Base-by-base conservation (phyloP, 2,797 vertebrate species). In the Schizopygopsis pylzovi region DNA sequence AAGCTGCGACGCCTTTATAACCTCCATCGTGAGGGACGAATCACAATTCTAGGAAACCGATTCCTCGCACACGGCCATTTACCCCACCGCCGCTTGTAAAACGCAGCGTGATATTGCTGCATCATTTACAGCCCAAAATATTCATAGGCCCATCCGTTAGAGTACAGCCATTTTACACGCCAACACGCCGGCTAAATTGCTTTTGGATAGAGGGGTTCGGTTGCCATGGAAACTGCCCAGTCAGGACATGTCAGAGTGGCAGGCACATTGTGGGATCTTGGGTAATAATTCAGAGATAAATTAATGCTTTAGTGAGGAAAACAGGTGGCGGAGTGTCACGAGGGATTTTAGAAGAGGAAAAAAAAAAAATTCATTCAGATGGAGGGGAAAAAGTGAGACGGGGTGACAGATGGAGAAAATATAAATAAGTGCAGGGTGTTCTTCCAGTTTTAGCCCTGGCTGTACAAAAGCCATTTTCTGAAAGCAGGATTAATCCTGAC, bases 221-320 rank as follows among this genome's bases (percentile, higher is more conserved):
- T 95, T 94, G 87, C 93, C 91, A 92, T 79, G 76, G 93, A 83
- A 95, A 95, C 89, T 39, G 41, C 85, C 79, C 81, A 91, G 90
- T 93, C 93, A 93, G 91, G 93, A 90, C 93, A 90, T 93, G 92
- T 94, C 94, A 1, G 86, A 91, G 90, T 88, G 91, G 88, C 92
- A 92, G 91, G 91, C 91, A 92, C 90, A 93, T 91, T 93, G 90
- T 91, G 92, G 90, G 89, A 91, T 92, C 90, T 92, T 89, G 79
- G 89, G 93, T 95, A 94, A 95, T 95, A 94, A 95, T 94, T 94
- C 92, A 92, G 94, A 86, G 91, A 93, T 92, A 95, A 94, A 96
- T 95, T 92, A 93, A 93, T 49, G 84, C 90, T 92, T 94, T 92
- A 91, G 92, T 89, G 90, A 88, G 87, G 90, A 90, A 94, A 94